Base-by-base conservation (phyloP, 2,113 vertebrate species). In the Rhizomys pruinosus region DNA sequence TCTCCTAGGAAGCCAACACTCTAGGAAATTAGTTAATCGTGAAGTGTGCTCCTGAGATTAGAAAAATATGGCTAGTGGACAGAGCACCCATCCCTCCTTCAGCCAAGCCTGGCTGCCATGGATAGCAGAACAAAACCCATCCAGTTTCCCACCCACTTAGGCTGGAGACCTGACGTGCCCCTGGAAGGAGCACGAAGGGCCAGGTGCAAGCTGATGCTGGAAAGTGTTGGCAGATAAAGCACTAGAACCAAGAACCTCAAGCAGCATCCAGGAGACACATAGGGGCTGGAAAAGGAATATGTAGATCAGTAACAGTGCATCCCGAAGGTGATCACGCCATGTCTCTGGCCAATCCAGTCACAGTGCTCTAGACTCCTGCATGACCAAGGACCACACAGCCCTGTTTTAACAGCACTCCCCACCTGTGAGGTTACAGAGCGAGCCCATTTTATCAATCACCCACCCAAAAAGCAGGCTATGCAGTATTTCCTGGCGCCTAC, bases 251-350 rank as follows among this genome's bases (percentile, higher is more conserved):
- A 5, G 52, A 5, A 1, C 55, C 61, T 16, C 10, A 5, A 66
- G 27, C 3, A 39, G 72, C 39, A 25, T n/a, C 29, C n/a, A 1
- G 34, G 57, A 5, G 22, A 10, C 42, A 9, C 23, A 16, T 8
- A 44, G 42, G 39, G 47, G 5, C 63, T 9, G 57, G 20, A 10
- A 39, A 29, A 47, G 52, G 9, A 22, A 73, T 9, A 0, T 1
- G 10, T 6, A 15, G 37, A 17, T 44, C 22, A 74, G 44, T 17
- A 2, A 29, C 5, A 37, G 22, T 5, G 20, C 11, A 2, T 27
- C 52, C 10, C 0, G 0, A n/a, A 11, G 73, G 55, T 0, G 1
- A 39, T 27, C 29, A 23, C 39, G 20, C 39, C 0, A 0, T 1
- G 27, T 11, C 22, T 23, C 0, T 2, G 5, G 66, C 2, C 12